phyloP scores from a whole-genome alignment of 2,797 vertebrate genomes.

The Acrocephalus scirpaceus region DNA sequence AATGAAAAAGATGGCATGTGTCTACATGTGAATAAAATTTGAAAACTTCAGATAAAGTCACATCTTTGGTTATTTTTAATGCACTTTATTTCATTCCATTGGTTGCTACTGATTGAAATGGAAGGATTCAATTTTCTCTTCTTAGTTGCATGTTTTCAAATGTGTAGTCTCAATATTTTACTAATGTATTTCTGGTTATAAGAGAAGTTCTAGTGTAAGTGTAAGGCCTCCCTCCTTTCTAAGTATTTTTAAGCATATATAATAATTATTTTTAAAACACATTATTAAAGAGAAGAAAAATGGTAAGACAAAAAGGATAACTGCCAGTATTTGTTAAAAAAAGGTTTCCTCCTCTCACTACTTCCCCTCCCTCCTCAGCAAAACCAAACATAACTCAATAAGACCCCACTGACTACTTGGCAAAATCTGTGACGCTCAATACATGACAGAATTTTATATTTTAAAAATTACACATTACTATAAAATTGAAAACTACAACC shows the following conservation, averaged over 20 bases:
- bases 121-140: background rate
- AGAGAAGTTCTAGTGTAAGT: constrained; percentile 13
- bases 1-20: background rate
- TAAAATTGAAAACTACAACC: background rate
- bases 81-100: background rate
- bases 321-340: background rate
- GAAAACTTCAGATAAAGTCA: background rate
- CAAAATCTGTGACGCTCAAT: background rate
- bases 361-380: background rate
- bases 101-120: background rate
- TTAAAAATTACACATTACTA: background rate
- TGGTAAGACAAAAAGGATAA: background rate
- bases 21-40: background rate
- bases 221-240: constrained; percentile 54
- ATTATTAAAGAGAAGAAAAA: constrained; percentile 54
- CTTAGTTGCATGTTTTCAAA: constrained; percentile 7
- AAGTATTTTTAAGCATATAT: constrained; percentile 59
- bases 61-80: background rate
- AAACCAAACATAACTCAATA: constrained; percentile 4
- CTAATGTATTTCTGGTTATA: constrained; percentile 51
- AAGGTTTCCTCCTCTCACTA: background rate
- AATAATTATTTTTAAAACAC: constrained; percentile 63
- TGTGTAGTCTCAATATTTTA: background rate
- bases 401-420: background rate
- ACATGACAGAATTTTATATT: background rate